A percentile compares a stretch with the other conserved stretches of the same genome.
phyloP scores from a whole-genome alignment of 2,888 invertebrate genomes.

The Eudemis profundana region DNA sequence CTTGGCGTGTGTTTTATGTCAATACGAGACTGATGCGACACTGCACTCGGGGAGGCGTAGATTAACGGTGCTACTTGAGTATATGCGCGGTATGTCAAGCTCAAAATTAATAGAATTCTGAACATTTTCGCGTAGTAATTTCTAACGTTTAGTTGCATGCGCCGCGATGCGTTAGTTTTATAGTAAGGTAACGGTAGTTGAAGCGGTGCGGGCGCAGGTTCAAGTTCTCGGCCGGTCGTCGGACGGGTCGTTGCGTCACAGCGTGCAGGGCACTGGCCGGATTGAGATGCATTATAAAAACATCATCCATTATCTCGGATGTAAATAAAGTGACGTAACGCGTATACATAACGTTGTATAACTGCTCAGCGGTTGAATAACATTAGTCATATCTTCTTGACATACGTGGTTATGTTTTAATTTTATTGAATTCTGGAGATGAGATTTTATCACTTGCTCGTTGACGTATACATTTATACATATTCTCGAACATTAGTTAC shows the following conservation, averaged over 20 bases:
- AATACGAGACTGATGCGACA: conserved; percentile 84
- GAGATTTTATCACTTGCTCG: neutral
- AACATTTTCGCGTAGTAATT: conserved; percentile 62
- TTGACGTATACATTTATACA: neutral
- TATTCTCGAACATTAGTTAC: no score
- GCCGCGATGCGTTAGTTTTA: conserved; percentile 68
- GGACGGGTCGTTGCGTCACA: conserved; percentile 72
- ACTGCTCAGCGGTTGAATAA: neutral
- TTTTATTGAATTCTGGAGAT: neutral
- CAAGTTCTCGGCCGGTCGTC: conserved; percentile 75
- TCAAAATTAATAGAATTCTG: conserved; percentile 59
- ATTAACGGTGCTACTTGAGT: conserved; percentile 67
- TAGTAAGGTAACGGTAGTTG: conserved; percentile 75
- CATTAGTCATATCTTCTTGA: neutral
- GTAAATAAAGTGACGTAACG: conserved; percentile 34
- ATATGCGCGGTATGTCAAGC: conserved; percentile 55
- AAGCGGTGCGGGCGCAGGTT: conserved; percentile 64
- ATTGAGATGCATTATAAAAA: conserved; percentile 59
- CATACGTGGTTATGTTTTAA: neutral
- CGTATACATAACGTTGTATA: conserved; percentile 2
- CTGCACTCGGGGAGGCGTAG: conserved; percentile 81
- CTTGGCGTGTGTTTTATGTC: conserved; percentile 73
- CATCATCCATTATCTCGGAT: conserved; percentile 50
- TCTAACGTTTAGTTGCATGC: conserved; percentile 52
- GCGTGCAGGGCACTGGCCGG: conserved; percentile 69